phyloP scores from a whole-genome alignment of 1,140 invertebrate species.

The Polypedilum vanderplanki region DNA sequence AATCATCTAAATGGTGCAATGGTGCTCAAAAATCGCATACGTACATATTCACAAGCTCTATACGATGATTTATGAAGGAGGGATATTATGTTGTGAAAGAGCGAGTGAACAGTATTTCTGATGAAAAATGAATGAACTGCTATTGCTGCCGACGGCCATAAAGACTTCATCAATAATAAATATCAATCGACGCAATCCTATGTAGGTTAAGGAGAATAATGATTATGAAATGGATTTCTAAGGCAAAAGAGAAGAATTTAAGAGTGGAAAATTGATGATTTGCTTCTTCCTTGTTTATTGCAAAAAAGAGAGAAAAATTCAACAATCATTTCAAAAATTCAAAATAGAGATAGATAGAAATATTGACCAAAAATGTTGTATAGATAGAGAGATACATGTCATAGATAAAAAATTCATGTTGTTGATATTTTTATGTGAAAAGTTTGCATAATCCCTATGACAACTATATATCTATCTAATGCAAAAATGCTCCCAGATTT shows the following conservation, averaged over 20 bases:
- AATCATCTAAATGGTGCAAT: not conserved
- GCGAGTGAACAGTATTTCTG: not conserved
- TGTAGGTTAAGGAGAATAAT: not conserved
- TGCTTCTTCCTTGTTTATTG: no score
- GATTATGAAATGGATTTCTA: not conserved
- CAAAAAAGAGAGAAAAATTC: no score
- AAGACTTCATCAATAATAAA: slow-evolving; percentile 19
- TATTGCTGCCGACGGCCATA: not conserved
- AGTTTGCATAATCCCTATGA: no score
- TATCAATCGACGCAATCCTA: slow-evolving; percentile 3
- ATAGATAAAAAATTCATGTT: no score
- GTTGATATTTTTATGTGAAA: no score
- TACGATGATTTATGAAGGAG: slow-evolving; percentile 4
- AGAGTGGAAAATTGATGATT: no score
- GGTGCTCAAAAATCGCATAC: not conserved
- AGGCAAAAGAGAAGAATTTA: not conserved
- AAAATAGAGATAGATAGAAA: not conserved
- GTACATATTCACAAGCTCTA: not conserved
- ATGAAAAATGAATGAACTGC: not conserved
- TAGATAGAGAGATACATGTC: no score
- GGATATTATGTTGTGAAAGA: not conserved
- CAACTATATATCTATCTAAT: no score
- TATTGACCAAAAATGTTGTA: not conserved
- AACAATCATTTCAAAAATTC: no score
- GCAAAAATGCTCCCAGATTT: no score